Evolutionary conservation across 2,113 vertebrate species (phyloP), one percentile per base, ranked within the genome.

Genomic region (Nesogale talazaci): DNA sequence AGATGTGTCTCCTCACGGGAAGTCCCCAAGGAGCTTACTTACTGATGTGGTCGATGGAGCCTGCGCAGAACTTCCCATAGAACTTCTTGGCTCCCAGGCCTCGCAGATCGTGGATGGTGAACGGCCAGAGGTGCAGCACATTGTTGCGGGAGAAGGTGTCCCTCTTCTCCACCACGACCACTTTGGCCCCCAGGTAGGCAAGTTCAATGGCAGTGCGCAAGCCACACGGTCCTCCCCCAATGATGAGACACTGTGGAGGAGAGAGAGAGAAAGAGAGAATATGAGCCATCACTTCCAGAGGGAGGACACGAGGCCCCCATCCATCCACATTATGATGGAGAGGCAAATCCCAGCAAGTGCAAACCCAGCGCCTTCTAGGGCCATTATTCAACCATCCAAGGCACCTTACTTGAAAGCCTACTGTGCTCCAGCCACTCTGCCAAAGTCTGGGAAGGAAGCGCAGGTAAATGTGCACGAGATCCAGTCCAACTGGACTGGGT

Each of bases 11-110:
- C 29, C 14, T 16, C 75, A 27, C 0, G 3, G 29, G n/a, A 25
- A 7, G 10, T 40, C 63, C 12, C 38, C 25, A 0, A 4, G 59
- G 23, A 12, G 8, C 27, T 31, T 85, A 99, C 99, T 99, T 97
- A 99, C 99, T 99, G 97, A 99, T 99, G 91, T 99, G 99, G 97
- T 99, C 98, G 34, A 99, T 99, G 89, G 99, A 98, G 69, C 99
- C 99, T 0, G 99, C 99, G 38, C 99, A 99, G 97, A 99, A 99
- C 96, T 99, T 99, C 16, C 99, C 99, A 0, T 99, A 99, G 95
- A 99, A 99, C 95, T 99, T 99, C 98, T 99, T 99, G 79, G 99
- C 99, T 83, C 99, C 99, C 22, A 99, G 98, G 65, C 98, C 98
- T 25, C 99, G 98, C 63, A 99, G 98, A 96, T 99, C 99, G 0